Evolutionary conservation across 30 jellyfish, hydroid and myxozoan genomes (phyloP).

Genomic region (Aurelia sp.): DNA sequence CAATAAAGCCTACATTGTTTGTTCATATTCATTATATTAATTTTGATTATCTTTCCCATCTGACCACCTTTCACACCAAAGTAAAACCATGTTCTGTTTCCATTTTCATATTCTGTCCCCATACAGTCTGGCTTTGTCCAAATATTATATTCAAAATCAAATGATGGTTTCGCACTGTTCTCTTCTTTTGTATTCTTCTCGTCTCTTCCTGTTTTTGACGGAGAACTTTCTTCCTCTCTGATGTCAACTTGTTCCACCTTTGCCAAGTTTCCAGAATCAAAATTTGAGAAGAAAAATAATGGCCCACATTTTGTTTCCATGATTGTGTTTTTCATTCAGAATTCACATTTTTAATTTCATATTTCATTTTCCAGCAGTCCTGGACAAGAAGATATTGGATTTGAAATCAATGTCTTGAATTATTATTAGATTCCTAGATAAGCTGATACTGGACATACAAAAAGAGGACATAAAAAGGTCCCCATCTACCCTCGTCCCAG

Average conservation of each 20-base stretch:
- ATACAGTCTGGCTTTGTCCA: constrained; percentile 98
- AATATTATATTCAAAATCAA: constrained; percentile 74
- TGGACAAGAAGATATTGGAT: too few species aligned
- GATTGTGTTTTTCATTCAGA: too few species aligned
- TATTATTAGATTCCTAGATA: too few species aligned
- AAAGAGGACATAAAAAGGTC: too few species aligned
- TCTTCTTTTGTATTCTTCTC: not conserved
- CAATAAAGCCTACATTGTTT: constrained; percentile 74
- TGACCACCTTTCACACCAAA: constrained; percentile 81
- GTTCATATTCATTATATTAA: constrained; percentile 86
- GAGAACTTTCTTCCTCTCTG: not conserved
- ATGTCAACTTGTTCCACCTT: constrained; percentile 66
- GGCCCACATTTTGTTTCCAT: constrained; percentile 73
- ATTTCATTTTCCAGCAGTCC: too few species aligned
- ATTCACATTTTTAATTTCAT: too few species aligned
- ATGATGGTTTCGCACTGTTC: not conserved
- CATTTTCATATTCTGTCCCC: constrained; percentile 85
- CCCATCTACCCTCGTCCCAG: too few species aligned
- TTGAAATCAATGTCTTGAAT: too few species aligned
- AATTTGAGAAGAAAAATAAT: constrained; percentile 66
- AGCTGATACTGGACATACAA: too few species aligned
- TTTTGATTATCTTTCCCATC: constrained; percentile 59
- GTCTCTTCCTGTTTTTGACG: too few species aligned
- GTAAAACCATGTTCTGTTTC: constrained; percentile 93
- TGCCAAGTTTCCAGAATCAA: constrained; percentile 89